These are phyloP conservation scores for Callosobruchus maculatus DNA, from an alignment of 2,888 invertebrate genomes.

Conservation along the genomic window DNA sequence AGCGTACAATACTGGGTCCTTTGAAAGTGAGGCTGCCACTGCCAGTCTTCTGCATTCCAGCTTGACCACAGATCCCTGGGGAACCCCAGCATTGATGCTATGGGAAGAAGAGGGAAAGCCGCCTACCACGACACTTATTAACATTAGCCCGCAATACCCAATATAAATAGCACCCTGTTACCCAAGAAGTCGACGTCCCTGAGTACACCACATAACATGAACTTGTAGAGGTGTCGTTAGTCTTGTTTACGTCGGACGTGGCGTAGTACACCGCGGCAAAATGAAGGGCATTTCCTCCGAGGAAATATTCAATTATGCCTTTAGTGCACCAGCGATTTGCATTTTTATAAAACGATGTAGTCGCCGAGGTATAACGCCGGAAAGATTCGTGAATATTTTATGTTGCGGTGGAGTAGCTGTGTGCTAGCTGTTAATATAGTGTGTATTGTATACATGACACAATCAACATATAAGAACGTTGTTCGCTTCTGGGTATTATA, in stretches of 20 bases:
- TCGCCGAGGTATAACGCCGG: background rate
- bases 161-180: too few relatives aligned
- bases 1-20: too few relatives aligned
- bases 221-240: background rate
- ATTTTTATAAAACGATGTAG: background rate
- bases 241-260: background rate
- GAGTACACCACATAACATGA: background rate
- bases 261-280: background rate
- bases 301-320: background rate
- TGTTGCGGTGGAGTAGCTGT: background rate
- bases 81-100: too few relatives aligned
- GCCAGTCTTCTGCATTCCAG: too few relatives aligned
- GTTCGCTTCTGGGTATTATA: background rate
- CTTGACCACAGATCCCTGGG: too few relatives aligned
- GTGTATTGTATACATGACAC: background rate
- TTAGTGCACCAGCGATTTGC: background rate
- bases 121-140: too few relatives aligned
- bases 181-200: too few relatives aligned
- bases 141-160: too few relatives aligned
- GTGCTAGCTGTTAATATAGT: background rate
- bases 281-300: background rate
- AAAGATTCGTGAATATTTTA: background rate
- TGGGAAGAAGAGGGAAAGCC: too few relatives aligned
- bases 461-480: background rate
- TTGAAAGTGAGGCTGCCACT: too few relatives aligned